Percentiles rank a stretch among this genome's conserved stretches.
Evolutionary conservation across 2,797 vertebrate species (phyloP).

Genomic region (Helarctos malayanus): DNA sequence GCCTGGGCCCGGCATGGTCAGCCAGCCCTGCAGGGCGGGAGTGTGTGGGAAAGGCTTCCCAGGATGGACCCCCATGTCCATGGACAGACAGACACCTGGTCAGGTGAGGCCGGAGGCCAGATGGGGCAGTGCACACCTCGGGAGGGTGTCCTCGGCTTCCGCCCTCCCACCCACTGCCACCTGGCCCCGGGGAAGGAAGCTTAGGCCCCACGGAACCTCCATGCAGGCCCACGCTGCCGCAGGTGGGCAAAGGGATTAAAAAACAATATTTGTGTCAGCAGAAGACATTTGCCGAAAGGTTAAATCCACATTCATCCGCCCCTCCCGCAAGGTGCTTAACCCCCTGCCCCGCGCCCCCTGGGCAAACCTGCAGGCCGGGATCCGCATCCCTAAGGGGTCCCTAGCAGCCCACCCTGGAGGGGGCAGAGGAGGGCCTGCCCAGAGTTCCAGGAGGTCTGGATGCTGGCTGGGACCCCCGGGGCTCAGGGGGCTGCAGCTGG

Average conservation of each 20-base stretch:
- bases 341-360: not conserved
- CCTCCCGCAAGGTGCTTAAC: not conserved
- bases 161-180: not conserved
- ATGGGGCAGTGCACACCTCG: accelerated
- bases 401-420: not conserved
- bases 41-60: not conserved
- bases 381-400: not conserved
- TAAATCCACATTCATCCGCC: conserved; percentile 57
- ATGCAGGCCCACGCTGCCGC: accelerated
- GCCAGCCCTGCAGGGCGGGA: not conserved
- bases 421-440: not conserved
- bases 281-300: conserved; percentile 81
- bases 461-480: accelerated
- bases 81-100: accelerated
- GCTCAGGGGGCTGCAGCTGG: accelerated
- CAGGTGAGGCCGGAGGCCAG: not conserved
- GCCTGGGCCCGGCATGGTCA: accelerated
- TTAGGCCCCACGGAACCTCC: not conserved
- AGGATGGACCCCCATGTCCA: accelerated
- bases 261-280: conserved; percentile 46
- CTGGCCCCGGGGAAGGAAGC: not conserved
- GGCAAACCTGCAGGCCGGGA: not conserved
- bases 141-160: not conserved
- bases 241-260: conserved; percentile 50
- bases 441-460: not conserved